These are phyloP conservation scores for Sipha flava DNA, from an alignment of 1,140 invertebrate genomes.

Conservation along the genomic window DNA sequence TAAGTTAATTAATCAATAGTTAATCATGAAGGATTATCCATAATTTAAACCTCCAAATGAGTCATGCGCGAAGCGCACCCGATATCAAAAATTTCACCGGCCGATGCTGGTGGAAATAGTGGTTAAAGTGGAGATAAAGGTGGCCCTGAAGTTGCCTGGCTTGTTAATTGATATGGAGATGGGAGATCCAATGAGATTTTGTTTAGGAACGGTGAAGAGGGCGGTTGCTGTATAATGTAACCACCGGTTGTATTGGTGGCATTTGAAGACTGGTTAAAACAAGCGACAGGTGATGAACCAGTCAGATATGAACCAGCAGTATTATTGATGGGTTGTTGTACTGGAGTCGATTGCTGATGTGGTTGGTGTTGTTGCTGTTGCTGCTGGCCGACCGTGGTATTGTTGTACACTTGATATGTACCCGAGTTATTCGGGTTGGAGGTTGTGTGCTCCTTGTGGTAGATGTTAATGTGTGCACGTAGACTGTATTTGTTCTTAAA, in stretches of 20 bases:
- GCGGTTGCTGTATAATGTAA: constrained; percentile 24
- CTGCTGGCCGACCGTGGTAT: not conserved
- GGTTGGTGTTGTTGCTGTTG: not conserved
- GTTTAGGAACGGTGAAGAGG: constrained; percentile 19
- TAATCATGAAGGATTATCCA: not conserved
- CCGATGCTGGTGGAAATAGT: not conserved
- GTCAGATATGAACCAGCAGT: not conserved
- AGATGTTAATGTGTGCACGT: constrained; percentile 47
- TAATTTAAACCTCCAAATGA: not conserved
- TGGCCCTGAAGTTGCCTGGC: constrained; percentile 7
- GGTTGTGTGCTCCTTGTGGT: constrained; percentile 39
- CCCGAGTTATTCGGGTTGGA: not conserved
- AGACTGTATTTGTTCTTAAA: constrained; percentile 65
- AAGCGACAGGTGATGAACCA: not conserved
- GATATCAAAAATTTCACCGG: not conserved
- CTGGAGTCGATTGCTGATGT: not conserved
- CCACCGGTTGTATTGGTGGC: not conserved
- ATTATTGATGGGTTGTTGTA: not conserved
- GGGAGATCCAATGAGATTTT: constrained; percentile 31
- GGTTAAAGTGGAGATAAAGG: constrained; percentile 27
- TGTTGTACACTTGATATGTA: constrained; percentile 19
- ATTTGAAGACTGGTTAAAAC: not conserved
- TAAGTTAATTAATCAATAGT: not conserved
- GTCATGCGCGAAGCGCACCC: not conserved
- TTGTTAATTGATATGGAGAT: constrained; percentile 22